phyloP scores from a whole-genome alignment of 2,888 invertebrate genomes.

The Ecdyonurus torrentis region DNA sequence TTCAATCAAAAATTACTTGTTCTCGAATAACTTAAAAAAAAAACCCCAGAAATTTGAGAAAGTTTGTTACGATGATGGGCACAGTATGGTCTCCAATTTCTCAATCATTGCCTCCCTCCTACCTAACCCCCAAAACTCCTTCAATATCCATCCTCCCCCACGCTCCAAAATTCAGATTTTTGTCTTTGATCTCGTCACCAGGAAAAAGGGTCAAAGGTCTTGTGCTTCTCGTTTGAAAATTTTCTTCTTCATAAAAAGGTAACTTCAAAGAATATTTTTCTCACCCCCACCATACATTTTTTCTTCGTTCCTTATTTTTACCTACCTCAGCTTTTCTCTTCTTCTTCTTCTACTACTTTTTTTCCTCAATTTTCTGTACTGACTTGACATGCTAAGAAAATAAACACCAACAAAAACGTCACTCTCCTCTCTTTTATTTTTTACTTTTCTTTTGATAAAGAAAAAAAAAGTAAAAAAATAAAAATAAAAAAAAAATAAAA shows the following conservation, averaged over 20 bases:
- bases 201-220: background rate
- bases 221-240: background rate
- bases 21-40: no score
- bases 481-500: background rate
- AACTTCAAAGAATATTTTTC: background rate
- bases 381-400: background rate
- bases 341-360: background rate
- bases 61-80: background rate
- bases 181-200: background rate
- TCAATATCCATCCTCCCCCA: background rate
- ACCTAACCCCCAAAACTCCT: no score
- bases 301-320: background rate
- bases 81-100: background rate
- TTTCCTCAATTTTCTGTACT: background rate
- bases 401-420: background rate
- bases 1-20: no score
- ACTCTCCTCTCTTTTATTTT: background rate
- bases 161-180: background rate
- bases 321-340: background rate
- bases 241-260: background rate
- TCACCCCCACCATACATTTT: background rate
- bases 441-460: background rate
- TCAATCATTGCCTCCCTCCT: background rate
- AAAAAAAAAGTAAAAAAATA: background rate
- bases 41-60: no score